Conservation (phyloP, 92 coral and sea anemone genomes). For the Desmophyllum pertusum region DNA sequence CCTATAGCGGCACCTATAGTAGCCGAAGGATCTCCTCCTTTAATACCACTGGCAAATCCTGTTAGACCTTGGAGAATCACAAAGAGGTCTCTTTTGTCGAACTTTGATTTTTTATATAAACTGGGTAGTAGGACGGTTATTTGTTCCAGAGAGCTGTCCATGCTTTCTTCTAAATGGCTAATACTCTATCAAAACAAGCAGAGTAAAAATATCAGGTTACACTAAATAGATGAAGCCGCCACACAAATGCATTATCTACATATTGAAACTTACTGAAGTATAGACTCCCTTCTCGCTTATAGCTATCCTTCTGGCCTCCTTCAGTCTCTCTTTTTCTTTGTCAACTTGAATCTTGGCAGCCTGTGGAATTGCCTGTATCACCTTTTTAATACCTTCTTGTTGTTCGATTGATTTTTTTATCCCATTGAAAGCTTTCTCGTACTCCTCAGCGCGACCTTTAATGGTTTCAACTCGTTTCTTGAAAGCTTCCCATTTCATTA, state of each 20-base stretch:
- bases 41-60: background rate
- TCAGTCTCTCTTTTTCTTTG: background rate
- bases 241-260: background rate
- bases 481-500: background rate
- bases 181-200: background rate
- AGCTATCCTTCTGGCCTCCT: background rate
- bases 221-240: background rate
- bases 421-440: conserved; percentile 14
- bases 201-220: too few relatives aligned
- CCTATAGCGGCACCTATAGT: conserved; percentile 9
- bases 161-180: background rate
- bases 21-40: background rate
- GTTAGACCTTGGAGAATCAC: background rate
- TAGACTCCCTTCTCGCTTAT: conserved; percentile 5
- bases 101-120: background rate
- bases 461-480: background rate
- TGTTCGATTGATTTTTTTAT: background rate
- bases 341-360: conserved; percentile 9
- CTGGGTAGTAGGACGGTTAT: background rate
- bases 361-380: conserved; percentile 1
- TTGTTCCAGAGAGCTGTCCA: background rate
- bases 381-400: background rate
- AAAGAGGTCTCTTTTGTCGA: background rate
- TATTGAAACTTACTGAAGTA: background rate
- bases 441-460: background rate